Percentiles rank a stretch among this genome's conserved stretches.
phyloP scores from a whole-genome alignment of 2,888 invertebrate genomes.

The Diplolepis rosae region DNA sequence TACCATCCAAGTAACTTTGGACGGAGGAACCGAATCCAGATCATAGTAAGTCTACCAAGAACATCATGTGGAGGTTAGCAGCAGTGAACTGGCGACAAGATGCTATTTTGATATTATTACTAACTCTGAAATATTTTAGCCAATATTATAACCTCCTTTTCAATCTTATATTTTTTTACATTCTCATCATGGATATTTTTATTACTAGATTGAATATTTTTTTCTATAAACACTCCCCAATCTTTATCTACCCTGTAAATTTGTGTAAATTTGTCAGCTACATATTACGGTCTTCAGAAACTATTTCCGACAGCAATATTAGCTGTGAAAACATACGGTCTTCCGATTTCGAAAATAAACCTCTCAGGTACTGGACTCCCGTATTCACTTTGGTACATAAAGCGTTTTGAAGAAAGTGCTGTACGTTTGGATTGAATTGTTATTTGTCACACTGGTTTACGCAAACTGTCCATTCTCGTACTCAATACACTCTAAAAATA shows the following conservation, averaged over 20 bases:
- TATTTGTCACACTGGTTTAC: conserved; percentile 5
- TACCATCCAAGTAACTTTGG: conserved; percentile 5
- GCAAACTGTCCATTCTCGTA: background rate
- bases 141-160: too few relatives aligned
- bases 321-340: conserved; percentile 5
- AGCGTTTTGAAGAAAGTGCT: background rate
- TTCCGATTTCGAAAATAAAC: conserved; percentile 11
- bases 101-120: background rate
- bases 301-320: conserved; percentile 6
- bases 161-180: too few relatives aligned
- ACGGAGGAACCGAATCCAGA: background rate
- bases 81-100: background rate
- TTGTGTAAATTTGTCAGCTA: too few relatives aligned
- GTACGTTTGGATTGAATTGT: conserved; percentile 6
- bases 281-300: background rate
- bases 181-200: too few relatives aligned
- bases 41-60: background rate
- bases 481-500: conserved; percentile 2
- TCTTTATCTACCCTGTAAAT: too few relatives aligned
- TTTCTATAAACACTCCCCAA: too few relatives aligned
- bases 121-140: too few relatives aligned
- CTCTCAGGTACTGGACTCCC: background rate
- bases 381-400: background rate
- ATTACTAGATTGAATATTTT: too few relatives aligned
- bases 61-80: background rate